These are phyloP conservation scores for Petromus typicus DNA, from an alignment of 2,113 vertebrate genomes.

Conservation along the genomic window DNA sequence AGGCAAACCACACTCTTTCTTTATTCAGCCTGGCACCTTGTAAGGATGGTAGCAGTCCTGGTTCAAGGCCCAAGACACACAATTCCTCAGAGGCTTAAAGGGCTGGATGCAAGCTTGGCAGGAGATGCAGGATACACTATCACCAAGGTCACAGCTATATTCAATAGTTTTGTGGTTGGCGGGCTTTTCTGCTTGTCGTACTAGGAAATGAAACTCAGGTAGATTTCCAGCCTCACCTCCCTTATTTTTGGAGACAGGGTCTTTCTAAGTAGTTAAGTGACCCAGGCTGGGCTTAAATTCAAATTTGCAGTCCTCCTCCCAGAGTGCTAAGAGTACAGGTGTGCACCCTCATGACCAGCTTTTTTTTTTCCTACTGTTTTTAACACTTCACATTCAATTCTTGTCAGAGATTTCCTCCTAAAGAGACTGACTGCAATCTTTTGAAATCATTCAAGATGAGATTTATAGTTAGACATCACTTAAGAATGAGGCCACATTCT, in stretches of 20 bases:
- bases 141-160: neutral
- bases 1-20: neutral
- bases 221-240: neutral
- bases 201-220: neutral
- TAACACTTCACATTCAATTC: neutral
- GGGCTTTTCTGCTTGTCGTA: neutral
- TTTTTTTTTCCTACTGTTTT: neutral
- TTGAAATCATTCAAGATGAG: neutral
- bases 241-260: neutral
- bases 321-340: neutral
- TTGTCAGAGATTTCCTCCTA: constrained; percentile 7
- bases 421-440: neutral
- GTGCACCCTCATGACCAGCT: neutral
- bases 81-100: neutral
- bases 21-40: neutral
- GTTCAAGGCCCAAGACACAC: neutral
- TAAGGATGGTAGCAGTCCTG: neutral
- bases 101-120: neutral
- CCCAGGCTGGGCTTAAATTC: neutral
- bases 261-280: neutral
- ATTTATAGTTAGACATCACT: neutral
- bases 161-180: neutral
- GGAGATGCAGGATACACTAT: neutral
- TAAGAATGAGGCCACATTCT: neutral
- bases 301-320: neutral